phyloP scores from a whole-genome alignment of 92 coral and sea anemone genomes.

The Phenganax subtilis region DNA sequence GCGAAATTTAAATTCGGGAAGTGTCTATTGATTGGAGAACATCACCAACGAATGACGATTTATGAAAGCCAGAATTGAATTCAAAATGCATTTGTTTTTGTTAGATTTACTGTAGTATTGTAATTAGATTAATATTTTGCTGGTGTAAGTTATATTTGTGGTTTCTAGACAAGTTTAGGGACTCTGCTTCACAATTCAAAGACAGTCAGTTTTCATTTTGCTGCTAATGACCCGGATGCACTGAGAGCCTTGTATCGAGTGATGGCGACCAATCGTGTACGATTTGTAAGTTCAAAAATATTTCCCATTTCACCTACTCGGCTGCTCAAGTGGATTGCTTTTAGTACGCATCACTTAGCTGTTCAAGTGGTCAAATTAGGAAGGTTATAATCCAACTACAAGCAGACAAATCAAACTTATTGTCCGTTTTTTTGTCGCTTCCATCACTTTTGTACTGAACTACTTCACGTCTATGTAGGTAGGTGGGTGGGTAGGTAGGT shows the following conservation, averaged over 20 bases:
- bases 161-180: slow-evolving; percentile 74
- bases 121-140: neutral
- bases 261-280: slow-evolving; percentile 81
- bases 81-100: neutral
- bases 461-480: too few relatives aligned
- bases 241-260: slow-evolving; percentile 85
- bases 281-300: slow-evolving; percentile 69
- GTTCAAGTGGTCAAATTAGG: too few relatives aligned
- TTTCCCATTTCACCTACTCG: neutral
- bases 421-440: too few relatives aligned
- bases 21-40: too few relatives aligned
- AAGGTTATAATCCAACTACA: too few relatives aligned
- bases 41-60: neutral
- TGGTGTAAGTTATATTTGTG: neutral
- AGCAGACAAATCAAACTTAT: too few relatives aligned
- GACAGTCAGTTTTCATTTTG: slow-evolving; percentile 93
- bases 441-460: too few relatives aligned
- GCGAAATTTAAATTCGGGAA: too few relatives aligned
- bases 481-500: too few relatives aligned
- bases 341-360: too few relatives aligned
- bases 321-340: too few relatives aligned
- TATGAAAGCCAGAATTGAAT: neutral
- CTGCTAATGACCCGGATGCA: slow-evolving; percentile 86
- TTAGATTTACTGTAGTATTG: neutral
- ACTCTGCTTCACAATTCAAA: slow-evolving; percentile 81